Conservation (phyloP, 2,113 vertebrate species). For the Seriola aureovittata region DNA sequence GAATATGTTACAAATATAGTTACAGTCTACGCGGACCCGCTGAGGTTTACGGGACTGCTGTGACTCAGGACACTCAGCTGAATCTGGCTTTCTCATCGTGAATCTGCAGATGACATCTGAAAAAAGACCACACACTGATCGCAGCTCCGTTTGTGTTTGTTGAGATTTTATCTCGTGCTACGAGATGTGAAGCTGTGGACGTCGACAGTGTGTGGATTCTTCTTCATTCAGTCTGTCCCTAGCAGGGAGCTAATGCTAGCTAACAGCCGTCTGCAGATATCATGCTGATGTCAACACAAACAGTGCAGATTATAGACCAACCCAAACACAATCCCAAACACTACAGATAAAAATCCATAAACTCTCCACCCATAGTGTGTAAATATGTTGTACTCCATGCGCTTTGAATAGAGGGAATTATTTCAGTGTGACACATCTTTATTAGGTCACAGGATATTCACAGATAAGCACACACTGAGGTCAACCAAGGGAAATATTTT, state of each 20-base stretch:
- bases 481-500: constrained; percentile 64
- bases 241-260: background rate
- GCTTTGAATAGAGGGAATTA: background rate
- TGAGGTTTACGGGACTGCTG: too few species aligned
- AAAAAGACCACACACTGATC: too few species aligned
- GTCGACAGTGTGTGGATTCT: background rate
- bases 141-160: too few species aligned
- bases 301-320: background rate
- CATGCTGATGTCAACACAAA: background rate
- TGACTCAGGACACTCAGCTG: too few species aligned
- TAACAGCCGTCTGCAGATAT: background rate
- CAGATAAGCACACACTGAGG: constrained; percentile 30
- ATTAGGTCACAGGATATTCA: constrained; percentile 44
- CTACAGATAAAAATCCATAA: background rate
- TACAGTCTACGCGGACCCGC: too few species aligned
- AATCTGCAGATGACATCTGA: too few species aligned
- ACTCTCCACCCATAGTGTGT: background rate
- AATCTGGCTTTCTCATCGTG: too few species aligned
- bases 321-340: background rate
- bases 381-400: constrained; percentile 4
- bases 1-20: too few species aligned
- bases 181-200: background rate
- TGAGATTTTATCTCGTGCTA: background rate
- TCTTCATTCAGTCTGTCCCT: background rate
- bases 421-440: constrained; percentile 19